Base-by-base conservation (phyloP, 1,140 invertebrate genomes). In the Dufourea novaeangliae region DNA sequence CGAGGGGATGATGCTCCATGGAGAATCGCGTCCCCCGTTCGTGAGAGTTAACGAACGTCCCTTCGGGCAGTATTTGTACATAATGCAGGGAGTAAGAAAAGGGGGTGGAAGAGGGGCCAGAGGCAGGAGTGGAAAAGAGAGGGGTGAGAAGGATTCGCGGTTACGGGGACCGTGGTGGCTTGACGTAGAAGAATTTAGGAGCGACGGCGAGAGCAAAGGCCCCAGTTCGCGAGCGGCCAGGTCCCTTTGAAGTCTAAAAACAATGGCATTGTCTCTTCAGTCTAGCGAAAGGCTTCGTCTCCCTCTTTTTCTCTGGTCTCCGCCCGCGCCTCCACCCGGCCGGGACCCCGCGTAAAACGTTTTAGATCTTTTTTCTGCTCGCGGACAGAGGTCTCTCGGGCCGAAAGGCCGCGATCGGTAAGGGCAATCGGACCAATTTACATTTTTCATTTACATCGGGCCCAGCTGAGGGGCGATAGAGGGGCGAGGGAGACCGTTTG, bases 231-330 rank as follows among this genome's bases (percentile, higher is more conserved):
- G 85, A 89, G 90, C 90, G 91, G 89, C 82, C 78, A 86, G 85
- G 83, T 87, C 84, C 88, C 92, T 93, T 93, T 93, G 92, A 93
- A 92, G 92, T 92, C 90, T 86, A 92, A 92, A 93, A 92, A 93
- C 92, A 93, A 93, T 93, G 91, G 87, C 91, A 93, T 93, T 93
- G 92, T 93, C 91, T 92, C 90, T 91, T 92, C 91, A 92, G 91
- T 91, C 91, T 91, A 92, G 91, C 90, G 90, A 87, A 88, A 89
- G 86, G 83, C 71, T 84, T 77, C 73, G 57, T 83, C 84, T 73
- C 54, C 68, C 83, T 84, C 86, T 83, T 83, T 83, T 83, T 83
- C 82, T 67, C n/a, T 41, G 37, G 73, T 14, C 66, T 27, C 56
- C 56, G 22, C 72, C 44, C 20, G 11, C 14, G 32, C 82, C 56